Base-by-base conservation (phyloP, 35 echinoderm and acorn worm species). In the Ptychodera flava region DNA sequence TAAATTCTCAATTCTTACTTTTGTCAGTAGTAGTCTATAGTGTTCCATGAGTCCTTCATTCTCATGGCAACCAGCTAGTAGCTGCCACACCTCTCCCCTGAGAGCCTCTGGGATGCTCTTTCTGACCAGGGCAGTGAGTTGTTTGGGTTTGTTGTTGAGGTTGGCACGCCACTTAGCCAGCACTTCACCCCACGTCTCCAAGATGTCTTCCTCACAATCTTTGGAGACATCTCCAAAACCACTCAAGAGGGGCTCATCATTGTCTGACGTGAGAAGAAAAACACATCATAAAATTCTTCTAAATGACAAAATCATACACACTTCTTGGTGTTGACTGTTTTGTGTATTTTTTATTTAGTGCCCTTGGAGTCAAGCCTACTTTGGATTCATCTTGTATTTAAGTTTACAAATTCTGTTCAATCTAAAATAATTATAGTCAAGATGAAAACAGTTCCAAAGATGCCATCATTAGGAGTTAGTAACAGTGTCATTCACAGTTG, bases 201-300 rank as follows among this genome's bases (percentile, higher is more conserved):
- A 87, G 77, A 97, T 94, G 78, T 88, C 88, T 76, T 97, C 95
- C 6, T 87, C 95, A 45, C 95, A 97, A 80, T 97, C 95, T 35
- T 97, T 97, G 81, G 88, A 92, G 2, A 97, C 95, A 77, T 82
- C 93, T 31, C 95, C 92, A 22, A 92, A 97, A 0, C 95, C 95
- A 33, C 92, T 97, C 92, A 94, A 92, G 14, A 97, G 83, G 0
- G 95, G 95, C 38, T 97, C 95, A 88, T 97, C 95, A 36, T 97
- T 92, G 32, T 94, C 38, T 88, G 35, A 16, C 12, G 32, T 31
- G 16, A 82, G 16, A 28, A 32, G 15, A 82, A 15, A 82, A n/a
- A n/a, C n/a, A n/a, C n/a, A n/a, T n/a, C n/a, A n/a, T n/a, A n/a
- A n/a, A n/a, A n/a, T n/a, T n/a, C n/a, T n/a, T n/a, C n/a, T n/a